Evolutionary conservation across 2,113 vertebrate species (phyloP).

Genomic region (Coracopsis vasa): DNA sequence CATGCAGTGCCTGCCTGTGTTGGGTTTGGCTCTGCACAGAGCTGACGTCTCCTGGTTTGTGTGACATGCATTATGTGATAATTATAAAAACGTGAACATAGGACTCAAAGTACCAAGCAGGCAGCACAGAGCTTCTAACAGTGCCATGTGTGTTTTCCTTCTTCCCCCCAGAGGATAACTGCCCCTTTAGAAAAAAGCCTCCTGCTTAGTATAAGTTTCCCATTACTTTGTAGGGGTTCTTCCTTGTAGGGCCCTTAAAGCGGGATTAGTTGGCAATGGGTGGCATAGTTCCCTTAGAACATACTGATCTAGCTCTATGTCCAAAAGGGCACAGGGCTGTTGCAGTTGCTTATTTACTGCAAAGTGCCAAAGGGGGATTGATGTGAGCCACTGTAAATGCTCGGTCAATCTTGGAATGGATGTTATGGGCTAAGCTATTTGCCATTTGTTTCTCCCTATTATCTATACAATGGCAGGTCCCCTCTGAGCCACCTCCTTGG

Average conservation of each 20-base stretch:
- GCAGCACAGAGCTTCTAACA: not conserved
- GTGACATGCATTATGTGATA: conserved; percentile 6
- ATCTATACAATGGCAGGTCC: not conserved
- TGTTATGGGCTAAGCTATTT: not conserved
- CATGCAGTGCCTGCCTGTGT: not conserved
- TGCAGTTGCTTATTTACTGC: conserved; percentile 20
- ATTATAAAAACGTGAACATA: conserved; percentile 42
- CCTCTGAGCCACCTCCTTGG: not conserved
- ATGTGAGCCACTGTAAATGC: not conserved
- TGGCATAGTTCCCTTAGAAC: conserved; percentile 50
- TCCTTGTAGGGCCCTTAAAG: conserved; percentile 9
- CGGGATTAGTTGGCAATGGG: conserved; percentile 27
- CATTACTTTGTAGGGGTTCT: not conserved
- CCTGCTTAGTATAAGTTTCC: conserved; percentile 10
- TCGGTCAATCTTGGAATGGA: not conserved
- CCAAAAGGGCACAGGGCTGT: not conserved
- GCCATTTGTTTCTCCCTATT: conserved; percentile 13
- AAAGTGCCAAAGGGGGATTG: not conserved
- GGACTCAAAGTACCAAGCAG: not conserved
- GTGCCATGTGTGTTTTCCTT: conserved; percentile 1
- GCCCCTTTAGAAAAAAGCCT: conserved; percentile 12
- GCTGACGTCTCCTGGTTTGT: conserved; percentile 7
- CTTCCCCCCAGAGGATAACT: not conserved
- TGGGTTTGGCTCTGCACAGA: not conserved
- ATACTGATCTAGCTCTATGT: conserved; percentile 38